A percentile compares a stretch with the other conserved stretches of the same genome.
Conservation (phyloP, 2,113 vertebrate genomes). For the Egretta garzetta region DNA sequence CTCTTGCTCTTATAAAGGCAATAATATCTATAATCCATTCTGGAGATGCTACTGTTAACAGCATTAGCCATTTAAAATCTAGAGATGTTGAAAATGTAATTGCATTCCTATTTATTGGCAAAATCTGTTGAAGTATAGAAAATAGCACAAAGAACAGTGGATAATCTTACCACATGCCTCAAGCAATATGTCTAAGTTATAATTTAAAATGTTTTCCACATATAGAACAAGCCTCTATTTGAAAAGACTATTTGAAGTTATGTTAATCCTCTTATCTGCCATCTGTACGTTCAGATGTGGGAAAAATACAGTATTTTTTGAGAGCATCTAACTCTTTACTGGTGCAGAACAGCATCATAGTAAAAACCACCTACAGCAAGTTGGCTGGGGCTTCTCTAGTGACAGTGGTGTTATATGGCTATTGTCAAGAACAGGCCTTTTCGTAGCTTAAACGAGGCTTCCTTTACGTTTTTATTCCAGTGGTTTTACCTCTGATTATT, state of each 20-base stretch:
- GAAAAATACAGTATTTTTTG: neutral
- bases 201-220: neutral
- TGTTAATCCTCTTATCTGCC: conserved; percentile 34
- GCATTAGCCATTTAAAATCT: neutral
- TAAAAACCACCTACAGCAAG: neutral
- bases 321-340: neutral
- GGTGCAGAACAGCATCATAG: neutral
- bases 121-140: neutral
- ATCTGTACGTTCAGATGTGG: neutral
- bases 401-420: neutral
- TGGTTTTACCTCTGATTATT: neutral
- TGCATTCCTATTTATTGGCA: neutral
- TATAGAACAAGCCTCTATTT: neutral
- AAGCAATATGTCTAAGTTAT: neutral
- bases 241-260: conserved; percentile 18
- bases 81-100: neutral
- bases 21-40: neutral
- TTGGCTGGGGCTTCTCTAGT: neutral
- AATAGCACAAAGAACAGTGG: neutral
- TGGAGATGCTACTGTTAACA: neutral
- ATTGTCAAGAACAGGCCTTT: neutral
- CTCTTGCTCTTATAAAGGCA: neutral
- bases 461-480: neutral
- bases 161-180: neutral
- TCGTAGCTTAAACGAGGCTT: neutral